Evolutionary conservation across 2,797 vertebrate genomes (phyloP), one percentile per base, ranked within the genome.

Genomic region (Karalla daura): DNA sequence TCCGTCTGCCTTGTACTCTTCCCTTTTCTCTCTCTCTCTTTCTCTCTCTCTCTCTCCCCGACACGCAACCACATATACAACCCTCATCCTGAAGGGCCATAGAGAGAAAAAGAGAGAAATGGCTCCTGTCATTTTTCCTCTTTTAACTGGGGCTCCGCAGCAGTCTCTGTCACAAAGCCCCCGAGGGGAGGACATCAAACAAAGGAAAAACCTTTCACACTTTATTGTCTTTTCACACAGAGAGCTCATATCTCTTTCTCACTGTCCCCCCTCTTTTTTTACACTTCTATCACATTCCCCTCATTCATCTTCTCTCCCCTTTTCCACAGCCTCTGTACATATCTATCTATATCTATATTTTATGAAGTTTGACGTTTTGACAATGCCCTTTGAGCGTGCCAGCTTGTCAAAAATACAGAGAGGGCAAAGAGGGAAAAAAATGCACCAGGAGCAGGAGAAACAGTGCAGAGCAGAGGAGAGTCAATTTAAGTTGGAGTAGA

Each of bases 151-250:
- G 83, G 66, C 72, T 80, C 65, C 79, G 84, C 81, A 63, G 78
- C 63, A 12, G 69, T 82, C 61, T 86, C 84, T 90, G 89, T 89
- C 89, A 85, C 80, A 70, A 67, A 72, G 45, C 70, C 88, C 88
- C 78, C 4, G 60, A 84, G 82, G 88, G 83, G 51, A 85, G 77
- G 71, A 87, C 84, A 87, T 89, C 85, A 86, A 88, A 86, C 87
- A 86, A 86, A 86, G 84, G 78, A 81, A 89, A 81, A 86, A 74
- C 70, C 89, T 81, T 87, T 86, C 85, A 76, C 84, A 88, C 79
- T 88, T 86, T 89, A 89, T 89, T 90, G 89, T 92, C 83, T 89
- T 90, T 88, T 84, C 83, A 87, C 82, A 78, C 80, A 70, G 84
- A 85, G 83, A 81, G 74, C 84, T 83, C 86, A 87, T 80, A 86